These are phyloP conservation scores for Melanotaenia trifasciata DNA, from an alignment of 2,797 vertebrate genomes.

Conservation along the genomic window DNA sequence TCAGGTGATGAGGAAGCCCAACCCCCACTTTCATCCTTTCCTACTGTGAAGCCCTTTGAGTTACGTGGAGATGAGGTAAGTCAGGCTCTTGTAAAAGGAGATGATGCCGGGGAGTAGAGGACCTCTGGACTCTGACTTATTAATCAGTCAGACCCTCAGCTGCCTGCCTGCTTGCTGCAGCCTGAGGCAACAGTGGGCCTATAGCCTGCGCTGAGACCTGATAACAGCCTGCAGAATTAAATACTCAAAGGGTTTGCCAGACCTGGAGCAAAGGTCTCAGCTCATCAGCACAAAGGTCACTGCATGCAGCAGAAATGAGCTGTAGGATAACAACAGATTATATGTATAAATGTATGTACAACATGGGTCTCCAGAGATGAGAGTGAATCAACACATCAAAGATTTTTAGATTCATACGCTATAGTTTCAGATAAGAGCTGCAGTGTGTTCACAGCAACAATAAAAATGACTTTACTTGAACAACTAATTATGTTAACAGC, in stretches of 20 bases:
- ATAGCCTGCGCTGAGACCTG: conserved; percentile 49
- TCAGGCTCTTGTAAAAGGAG: conserved; percentile 78
- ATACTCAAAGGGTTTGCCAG: conserved; percentile 54
- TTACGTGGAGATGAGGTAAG: conserved; percentile 73
- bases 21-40: conserved; percentile 34
- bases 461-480: background rate
- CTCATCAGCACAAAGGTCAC: conserved; percentile 62
- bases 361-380: conserved; percentile 23
- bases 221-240: conserved; percentile 58
- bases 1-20: conserved; percentile 73
- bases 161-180: conserved; percentile 45
- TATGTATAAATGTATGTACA: conserved; percentile 10
- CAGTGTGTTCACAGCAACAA: background rate
- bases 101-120: conserved; percentile 79
- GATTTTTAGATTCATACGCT: background rate
- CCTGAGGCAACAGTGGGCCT: conserved; percentile 61
- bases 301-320: conserved; percentile 48
- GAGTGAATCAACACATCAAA: conserved; percentile 18
- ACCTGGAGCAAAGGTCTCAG: conserved; percentile 50
- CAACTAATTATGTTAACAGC: background rate
- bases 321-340: conserved; percentile 49
- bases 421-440: background rate
- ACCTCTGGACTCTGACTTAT: conserved; percentile 80
- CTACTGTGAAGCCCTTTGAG: conserved; percentile 36
- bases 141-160: conserved; percentile 72